phyloP scores from a whole-genome alignment of 2,113 vertebrate genomes.

The Carassius gibelio region DNA sequence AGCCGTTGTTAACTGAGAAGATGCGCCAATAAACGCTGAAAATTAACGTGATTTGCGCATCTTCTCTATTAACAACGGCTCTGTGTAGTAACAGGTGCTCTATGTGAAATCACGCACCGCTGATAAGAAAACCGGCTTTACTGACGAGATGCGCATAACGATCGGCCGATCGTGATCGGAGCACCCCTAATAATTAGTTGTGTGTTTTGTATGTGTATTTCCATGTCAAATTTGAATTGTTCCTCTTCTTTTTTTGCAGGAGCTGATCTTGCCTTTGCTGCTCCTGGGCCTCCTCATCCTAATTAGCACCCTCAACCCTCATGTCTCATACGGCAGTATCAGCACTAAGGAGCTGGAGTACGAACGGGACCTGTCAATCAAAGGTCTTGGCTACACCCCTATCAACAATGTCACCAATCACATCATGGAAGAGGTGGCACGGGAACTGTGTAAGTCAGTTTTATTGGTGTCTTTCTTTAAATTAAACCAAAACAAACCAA shows the following conservation, averaged over 20 bases:
- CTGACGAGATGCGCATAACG: no score
- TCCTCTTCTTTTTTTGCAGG: conserved; percentile 64
- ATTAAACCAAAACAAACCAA: no score
- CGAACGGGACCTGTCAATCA: conserved; percentile 56
- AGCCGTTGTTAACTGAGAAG: no score
- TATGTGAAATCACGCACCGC: no score
- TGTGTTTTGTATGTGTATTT: no score
- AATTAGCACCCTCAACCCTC: conserved; percentile 77
- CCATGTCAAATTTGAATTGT: background rate
- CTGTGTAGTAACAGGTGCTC: no score
- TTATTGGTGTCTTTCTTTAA: background rate
- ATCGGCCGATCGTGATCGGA: no score
- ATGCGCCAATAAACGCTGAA: no score
- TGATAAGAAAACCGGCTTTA: no score
- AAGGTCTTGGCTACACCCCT: conserved; percentile 75
- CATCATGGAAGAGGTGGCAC: conserved; percentile 83
- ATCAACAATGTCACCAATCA: conserved; percentile 72
- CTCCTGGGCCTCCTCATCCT: conserved; percentile 76
- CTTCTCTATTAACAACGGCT: no score
- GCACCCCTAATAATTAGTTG: no score
- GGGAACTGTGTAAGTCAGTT: conserved; percentile 68
- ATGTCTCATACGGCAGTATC: conserved; percentile 71
- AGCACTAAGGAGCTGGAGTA: conserved; percentile 70
- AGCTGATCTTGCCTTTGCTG: conserved; percentile 69
- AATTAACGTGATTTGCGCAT: no score